A percentile compares a stretch with the other conserved stretches of the same genome.
Evolutionary conservation across 2,113 vertebrate species (phyloP).

Genomic region (Aptenodytes forsteri): DNA sequence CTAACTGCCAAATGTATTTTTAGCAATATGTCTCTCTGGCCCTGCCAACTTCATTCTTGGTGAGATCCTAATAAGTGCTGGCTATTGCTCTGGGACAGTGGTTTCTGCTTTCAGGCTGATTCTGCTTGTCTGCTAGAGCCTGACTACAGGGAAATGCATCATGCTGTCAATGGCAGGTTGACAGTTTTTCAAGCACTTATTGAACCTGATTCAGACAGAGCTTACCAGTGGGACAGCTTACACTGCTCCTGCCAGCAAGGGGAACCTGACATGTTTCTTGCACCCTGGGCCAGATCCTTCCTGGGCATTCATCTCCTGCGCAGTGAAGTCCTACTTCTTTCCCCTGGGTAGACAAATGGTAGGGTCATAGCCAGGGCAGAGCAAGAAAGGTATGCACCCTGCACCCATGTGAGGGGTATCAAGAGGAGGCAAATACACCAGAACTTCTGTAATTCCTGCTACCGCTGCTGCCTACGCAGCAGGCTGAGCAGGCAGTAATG

Average conservation of each 20-base stretch:
- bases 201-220: not conserved
- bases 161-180: not conserved
- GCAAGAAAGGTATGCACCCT: not conserved
- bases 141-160: not conserved
- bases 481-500: not conserved
- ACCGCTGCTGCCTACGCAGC: fast-evolving
- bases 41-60: not conserved
- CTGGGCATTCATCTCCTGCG: not conserved
- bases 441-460: not conserved
- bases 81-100: not conserved
- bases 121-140: not conserved
- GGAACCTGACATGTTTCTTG: fast-evolving
- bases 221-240: not conserved
- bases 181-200: not conserved
- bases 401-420: not conserved
- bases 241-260: not conserved
- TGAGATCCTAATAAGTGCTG: not conserved
- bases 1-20: not conserved
- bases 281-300: not conserved
- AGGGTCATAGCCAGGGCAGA: not conserved
- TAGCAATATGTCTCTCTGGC: not conserved
- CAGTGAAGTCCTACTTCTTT: not conserved
- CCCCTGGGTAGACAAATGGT: not conserved
- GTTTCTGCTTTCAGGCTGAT: not conserved
- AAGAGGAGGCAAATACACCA: not conserved